Evolutionary conservation across 2,797 vertebrate species (phyloP).

Genomic region (Lophotriccus pileatus): DNA sequence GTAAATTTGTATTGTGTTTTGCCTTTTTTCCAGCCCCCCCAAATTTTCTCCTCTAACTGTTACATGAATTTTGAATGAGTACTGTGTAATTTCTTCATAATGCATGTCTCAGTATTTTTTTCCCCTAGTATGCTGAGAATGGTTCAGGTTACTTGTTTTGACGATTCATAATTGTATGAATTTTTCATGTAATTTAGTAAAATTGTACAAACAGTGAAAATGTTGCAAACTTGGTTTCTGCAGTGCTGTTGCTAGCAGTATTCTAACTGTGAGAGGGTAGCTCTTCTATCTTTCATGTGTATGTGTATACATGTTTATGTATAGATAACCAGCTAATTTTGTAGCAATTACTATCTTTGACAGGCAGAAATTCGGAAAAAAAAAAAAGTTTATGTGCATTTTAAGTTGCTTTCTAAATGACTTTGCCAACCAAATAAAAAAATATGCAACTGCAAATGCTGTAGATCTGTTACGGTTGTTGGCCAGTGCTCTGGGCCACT

Average conservation of each 20-base stretch:
- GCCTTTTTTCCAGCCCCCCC: background rate
- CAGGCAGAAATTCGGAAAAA: background rate
- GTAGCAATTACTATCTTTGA: background rate
- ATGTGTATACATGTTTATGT: background rate
- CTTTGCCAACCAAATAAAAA: background rate
- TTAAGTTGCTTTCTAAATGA: background rate
- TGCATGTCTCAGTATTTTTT: background rate
- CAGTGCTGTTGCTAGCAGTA: background rate
- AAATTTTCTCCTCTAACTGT: background rate
- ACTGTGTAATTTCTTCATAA: background rate
- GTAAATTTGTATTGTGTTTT: background rate
- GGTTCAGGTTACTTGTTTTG: background rate
- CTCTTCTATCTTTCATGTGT: background rate
- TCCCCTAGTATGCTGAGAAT: background rate
- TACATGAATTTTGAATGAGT: background rate
- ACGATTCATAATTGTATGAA: background rate
- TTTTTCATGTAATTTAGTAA: background rate
- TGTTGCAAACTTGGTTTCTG: background rate
- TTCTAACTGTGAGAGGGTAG: background rate
- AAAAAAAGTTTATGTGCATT: background rate
- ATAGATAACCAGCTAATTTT: background rate
- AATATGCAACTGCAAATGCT: background rate
- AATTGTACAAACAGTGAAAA: background rate
- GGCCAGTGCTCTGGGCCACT: background rate
- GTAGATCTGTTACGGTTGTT: background rate